Conservation (phyloP, 2,888 invertebrate species). For the Brachylomia viminalis region DNA sequence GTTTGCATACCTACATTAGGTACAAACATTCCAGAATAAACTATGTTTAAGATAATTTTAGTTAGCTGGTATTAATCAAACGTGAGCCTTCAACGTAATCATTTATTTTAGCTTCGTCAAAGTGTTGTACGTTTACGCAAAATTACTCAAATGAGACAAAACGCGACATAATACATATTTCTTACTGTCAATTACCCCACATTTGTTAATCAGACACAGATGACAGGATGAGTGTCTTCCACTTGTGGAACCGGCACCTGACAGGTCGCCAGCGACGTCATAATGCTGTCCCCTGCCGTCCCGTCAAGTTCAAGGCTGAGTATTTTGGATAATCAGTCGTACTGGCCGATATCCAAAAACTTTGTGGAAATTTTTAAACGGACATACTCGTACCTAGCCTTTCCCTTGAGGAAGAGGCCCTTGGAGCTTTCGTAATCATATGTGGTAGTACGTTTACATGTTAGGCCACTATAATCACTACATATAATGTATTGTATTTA, state of each 20-base stretch:
- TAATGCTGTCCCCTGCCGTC: slow-evolving; percentile 63
- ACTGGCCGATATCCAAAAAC: slow-evolving; percentile 81
- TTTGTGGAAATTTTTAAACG: slow-evolving; percentile 75
- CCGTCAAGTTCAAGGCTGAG: slow-evolving; percentile 82
- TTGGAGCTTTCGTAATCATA: slow-evolving; percentile 7
- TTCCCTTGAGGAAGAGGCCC: neutral
- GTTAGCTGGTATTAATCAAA: slow-evolving; percentile 21
- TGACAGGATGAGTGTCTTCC: slow-evolving; percentile 60
- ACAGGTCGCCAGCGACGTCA: slow-evolving; percentile 69
- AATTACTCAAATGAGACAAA: slow-evolving; percentile 21
- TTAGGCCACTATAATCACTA: too few species aligned
- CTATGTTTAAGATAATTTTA: slow-evolving; percentile 5
- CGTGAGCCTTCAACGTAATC: neutral
- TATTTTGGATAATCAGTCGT: slow-evolving; percentile 80
- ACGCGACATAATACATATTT: slow-evolving; percentile 43
- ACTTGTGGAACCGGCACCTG: slow-evolving; percentile 64
- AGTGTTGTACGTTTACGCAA: slow-evolving; percentile 38
- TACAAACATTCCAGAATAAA: slow-evolving; percentile 45
- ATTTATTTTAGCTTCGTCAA: slow-evolving; percentile 22
- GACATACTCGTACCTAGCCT: neutral
- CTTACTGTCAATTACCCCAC: slow-evolving; percentile 68
- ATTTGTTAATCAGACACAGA: slow-evolving; percentile 56
- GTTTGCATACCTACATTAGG: slow-evolving; percentile 47
- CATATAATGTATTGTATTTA: too few species aligned
- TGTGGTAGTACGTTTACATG: neutral